Evolutionary conservation across 2,888 invertebrate genomes (phyloP).

Genomic region (Nemurella pictetii): DNA sequence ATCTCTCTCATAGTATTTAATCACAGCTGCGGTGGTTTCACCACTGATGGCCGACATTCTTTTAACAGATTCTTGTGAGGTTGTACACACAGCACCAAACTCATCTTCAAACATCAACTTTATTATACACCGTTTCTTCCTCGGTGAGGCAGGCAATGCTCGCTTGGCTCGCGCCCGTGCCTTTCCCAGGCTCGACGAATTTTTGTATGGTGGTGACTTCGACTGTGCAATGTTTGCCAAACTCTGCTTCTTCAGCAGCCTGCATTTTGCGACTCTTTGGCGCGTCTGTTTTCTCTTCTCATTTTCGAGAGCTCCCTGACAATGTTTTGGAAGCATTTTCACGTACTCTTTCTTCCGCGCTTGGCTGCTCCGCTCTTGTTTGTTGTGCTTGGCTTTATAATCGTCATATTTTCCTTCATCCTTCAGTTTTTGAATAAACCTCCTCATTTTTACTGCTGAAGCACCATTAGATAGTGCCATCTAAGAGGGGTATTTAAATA

Average conservation of each 20-base stretch:
- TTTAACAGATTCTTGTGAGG: no score
- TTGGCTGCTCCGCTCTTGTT: not conserved
- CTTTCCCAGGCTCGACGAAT: not conserved
- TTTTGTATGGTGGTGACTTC: not conserved
- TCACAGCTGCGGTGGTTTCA: not conserved
- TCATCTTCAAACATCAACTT: conserved; percentile 2
- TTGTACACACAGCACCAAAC: not conserved
- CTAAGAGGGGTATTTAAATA: no score
- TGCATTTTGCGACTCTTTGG: not conserved
- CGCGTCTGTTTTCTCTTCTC: not conserved
- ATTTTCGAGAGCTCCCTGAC: not conserved
- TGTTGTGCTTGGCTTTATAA: conserved; percentile 7
- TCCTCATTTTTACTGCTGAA: not conserved
- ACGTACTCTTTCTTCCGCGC: not conserved
- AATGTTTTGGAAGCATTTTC: not conserved
- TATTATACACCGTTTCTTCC: not conserved
- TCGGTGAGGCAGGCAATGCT: conserved; percentile 6
- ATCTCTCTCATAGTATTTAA: not conserved
- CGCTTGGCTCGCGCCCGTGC: not conserved
- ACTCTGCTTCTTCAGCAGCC: no score
- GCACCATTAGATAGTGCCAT: not conserved
- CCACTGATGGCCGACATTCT: not conserved
- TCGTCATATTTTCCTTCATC: not conserved
- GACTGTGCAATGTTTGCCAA: not conserved
- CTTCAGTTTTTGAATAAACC: conserved; percentile 14